Evolutionary conservation across 2,888 invertebrate species (phyloP).

Genomic region (Cecidostiba fungosa): DNA sequence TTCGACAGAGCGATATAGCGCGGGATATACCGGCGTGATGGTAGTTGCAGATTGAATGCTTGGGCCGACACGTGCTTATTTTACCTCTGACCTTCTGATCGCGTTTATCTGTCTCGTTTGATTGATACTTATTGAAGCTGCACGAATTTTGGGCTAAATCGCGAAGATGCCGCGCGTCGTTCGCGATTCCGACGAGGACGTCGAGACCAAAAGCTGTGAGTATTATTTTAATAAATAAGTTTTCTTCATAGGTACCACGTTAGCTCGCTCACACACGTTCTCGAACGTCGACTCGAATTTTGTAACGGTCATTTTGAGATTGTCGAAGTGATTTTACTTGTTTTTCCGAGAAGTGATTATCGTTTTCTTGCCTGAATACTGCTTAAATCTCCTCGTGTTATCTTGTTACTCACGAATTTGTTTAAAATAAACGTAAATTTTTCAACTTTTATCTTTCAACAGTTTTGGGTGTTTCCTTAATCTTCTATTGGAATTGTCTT

Average conservation of each 20-base stretch:
- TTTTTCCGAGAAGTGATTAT: not conserved
- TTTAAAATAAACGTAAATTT: not conserved
- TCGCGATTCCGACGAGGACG: slow-evolving; percentile 63
- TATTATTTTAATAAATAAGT: slow-evolving; percentile 12
- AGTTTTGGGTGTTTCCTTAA: not conserved
- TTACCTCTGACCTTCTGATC: slow-evolving; percentile 43
- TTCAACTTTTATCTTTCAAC: not conserved
- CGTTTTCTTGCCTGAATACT: not conserved
- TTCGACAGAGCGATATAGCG: not conserved
- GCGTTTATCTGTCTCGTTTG: slow-evolving; percentile 33
- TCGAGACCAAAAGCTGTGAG: slow-evolving; percentile 55
- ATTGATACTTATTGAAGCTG: slow-evolving; percentile 16
- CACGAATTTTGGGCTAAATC: slow-evolving; percentile 23
- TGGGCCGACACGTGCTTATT: slow-evolving; percentile 54
- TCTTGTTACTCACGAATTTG: not conserved
- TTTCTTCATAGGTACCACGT: slow-evolving; percentile 1
- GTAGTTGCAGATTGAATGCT: slow-evolving; percentile 35
- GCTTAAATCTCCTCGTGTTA: not conserved
- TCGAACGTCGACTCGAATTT: slow-evolving; percentile 21
- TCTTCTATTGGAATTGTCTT: not conserved
- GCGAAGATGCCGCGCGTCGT: slow-evolving; percentile 60
- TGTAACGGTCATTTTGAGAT: slow-evolving; percentile 45
- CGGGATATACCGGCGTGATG: slow-evolving; percentile 40
- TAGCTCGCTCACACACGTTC: slow-evolving; percentile 2
- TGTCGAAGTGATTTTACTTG: not conserved